Evolutionary conservation across 1,140 invertebrate species (phyloP).

Genomic region (Euwallacea similis): DNA sequence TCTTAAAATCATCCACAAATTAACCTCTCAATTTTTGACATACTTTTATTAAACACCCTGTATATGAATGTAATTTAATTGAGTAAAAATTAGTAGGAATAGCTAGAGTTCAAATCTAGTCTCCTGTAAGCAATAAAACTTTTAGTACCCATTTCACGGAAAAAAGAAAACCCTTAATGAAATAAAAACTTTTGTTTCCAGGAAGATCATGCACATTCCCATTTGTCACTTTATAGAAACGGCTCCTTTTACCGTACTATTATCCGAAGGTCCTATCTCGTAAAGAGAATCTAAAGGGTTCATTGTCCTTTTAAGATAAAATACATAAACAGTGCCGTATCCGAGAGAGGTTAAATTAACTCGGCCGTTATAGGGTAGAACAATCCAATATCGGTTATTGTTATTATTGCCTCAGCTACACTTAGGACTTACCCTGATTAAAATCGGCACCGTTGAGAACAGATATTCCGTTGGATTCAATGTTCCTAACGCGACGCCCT

Average conservation of each 20-base stretch:
- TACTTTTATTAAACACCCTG: too few relatives aligned
- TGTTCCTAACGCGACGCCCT: slow-evolving; percentile 46
- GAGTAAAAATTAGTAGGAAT: too few relatives aligned
- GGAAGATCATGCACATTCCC: neutral
- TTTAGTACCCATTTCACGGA: too few relatives aligned
- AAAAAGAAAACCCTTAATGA: too few relatives aligned
- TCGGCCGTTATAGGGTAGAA: slow-evolving; percentile 11
- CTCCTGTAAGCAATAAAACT: too few relatives aligned
- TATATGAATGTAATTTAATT: too few relatives aligned
- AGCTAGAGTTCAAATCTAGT: too few relatives aligned
- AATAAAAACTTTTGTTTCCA: too few relatives aligned
- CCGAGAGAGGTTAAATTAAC: slow-evolving; percentile 13
- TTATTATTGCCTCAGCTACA: slow-evolving; percentile 21
- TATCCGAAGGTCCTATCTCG: too few relatives aligned
- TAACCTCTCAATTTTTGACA: too few relatives aligned
- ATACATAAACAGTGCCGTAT: slow-evolving; percentile 1
- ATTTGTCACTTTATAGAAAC: neutral
- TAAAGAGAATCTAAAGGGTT: neutral
- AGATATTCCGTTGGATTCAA: slow-evolving; percentile 51
- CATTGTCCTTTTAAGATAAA: slow-evolving; percentile 7
- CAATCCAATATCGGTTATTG: slow-evolving; percentile 18
- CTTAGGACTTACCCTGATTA: slow-evolving; percentile 51
- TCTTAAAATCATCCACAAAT: too few relatives aligned
- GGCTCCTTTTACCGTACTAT: too few relatives aligned
- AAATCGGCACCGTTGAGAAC: slow-evolving; percentile 48